Base-by-base conservation (phyloP, 2,888 invertebrate species). In the Synergus gifuensis region DNA sequence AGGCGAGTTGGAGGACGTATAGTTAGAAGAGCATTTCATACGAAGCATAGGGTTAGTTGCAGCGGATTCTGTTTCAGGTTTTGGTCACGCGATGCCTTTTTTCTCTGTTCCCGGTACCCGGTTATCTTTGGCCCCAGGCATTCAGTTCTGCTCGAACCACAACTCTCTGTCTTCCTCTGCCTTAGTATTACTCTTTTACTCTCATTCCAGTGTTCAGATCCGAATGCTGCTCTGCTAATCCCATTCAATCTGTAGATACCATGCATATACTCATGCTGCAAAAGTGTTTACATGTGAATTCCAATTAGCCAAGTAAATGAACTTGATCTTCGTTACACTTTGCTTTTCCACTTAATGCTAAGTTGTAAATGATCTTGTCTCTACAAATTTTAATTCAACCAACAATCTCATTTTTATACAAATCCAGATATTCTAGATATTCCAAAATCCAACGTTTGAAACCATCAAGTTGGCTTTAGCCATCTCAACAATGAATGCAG, bases 71-170 rank as follows among this genome's bases (percentile, higher is more conserved):
- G 88, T 90, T 90, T 90, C 90, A 90, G 90, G 90, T 90, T 90
- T 90, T 88, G 89, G 90, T 90, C 91, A 90, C 91, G 91, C 91
- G 88, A 91, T 90, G 89, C 86, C 89, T 91, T 91, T 91, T 91
- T 91, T 91, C 91, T 91, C 90, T 89, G 89, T 92, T 92, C 92
- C 89, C 84, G 89, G 92, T 92, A 92, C 90, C 87, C 91, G 90
- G 91, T 91, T 91, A 91, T 91, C 90, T 91, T 81, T 85, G 85
- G 89, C 90, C 89, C 84, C 86, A 85, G 89, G 90, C 90, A 78
- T 81, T 86, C 83, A 79, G 73, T 73, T 77, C 77, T 80, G 73
- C 78, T 78, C 79, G 78, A 83, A 78, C 81, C 79, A 78, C 79
- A 78, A 78, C 80, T 80, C 78, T 77, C 81, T 73, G 67, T 77